phyloP scores from a whole-genome alignment of 2,797 vertebrate genomes.

The Micrastur ruficollis region DNA sequence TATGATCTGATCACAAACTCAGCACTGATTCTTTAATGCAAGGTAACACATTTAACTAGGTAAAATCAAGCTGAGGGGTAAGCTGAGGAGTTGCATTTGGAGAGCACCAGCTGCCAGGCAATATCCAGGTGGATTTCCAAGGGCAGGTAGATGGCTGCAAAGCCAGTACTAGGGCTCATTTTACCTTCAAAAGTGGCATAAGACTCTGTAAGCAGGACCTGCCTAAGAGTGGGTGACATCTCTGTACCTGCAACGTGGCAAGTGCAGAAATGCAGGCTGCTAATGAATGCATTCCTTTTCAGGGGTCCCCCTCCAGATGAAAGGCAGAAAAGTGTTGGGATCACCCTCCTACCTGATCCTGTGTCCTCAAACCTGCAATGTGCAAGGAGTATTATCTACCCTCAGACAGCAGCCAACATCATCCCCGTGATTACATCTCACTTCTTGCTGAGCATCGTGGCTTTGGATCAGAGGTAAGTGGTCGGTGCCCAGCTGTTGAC shows the following conservation, averaged over 20 bases:
- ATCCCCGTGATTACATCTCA: rapidly evolving
- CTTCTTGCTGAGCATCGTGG: rapidly evolving
- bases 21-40: rapidly evolving
- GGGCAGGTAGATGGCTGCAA: background rate
- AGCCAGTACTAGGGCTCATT: background rate
- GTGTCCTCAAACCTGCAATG: background rate
- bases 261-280: background rate
- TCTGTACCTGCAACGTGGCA: background rate
- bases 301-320: background rate
- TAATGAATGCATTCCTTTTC: rapidly evolving
- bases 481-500: background rate
- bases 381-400: background rate
- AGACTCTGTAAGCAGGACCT: background rate
- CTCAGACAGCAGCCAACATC: background rate
- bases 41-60: background rate
- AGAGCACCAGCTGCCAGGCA: background rate
- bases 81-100: background rate
- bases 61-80: background rate
- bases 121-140: background rate
- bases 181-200: background rate
- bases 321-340: background rate
- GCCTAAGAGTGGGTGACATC: background rate
- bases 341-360: background rate
- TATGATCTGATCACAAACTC: background rate
- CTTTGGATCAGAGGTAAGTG: background rate